phyloP scores from a whole-genome alignment of 1,140 invertebrate genomes.

The Danaus melanippus region DNA sequence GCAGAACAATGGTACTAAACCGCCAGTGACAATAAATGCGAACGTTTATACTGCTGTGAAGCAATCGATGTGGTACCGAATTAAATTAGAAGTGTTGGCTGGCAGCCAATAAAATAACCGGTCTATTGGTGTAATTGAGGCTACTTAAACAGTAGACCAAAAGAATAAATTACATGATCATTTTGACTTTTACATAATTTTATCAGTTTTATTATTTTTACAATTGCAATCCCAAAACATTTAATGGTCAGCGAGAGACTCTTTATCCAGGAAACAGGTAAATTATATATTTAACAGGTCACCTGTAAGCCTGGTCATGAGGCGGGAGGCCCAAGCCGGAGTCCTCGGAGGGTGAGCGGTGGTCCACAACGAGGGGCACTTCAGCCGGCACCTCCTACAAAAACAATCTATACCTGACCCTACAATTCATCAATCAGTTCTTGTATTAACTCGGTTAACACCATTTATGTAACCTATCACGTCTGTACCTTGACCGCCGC shows the following conservation, averaged over 20 bases:
- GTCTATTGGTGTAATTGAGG: neutral
- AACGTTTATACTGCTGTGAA: constrained; percentile 53
- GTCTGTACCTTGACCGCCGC: no score
- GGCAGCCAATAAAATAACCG: constrained; percentile 46
- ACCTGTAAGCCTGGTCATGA: constrained; percentile 76
- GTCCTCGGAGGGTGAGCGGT: constrained; percentile 87
- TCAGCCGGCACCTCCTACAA: constrained; percentile 75
- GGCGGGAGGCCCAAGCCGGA: constrained; percentile 85
- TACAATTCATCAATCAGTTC: constrained; percentile 11
- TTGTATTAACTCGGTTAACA: no score
- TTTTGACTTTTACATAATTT: no score
- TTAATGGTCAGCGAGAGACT: no score
- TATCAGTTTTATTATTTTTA: no score
- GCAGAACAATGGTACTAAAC: constrained; percentile 42
- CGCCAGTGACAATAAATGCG: constrained; percentile 48
- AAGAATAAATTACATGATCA: no score
- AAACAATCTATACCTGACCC: constrained; percentile 62
- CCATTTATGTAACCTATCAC: no score
- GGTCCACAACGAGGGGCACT: constrained; percentile 70
- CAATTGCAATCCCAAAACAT: no score
- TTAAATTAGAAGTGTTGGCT: constrained; percentile 54
- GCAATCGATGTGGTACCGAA: constrained; percentile 51
- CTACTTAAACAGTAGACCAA: no score
- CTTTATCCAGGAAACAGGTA: no score
- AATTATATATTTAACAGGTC: constrained; percentile 10